These are phyloP conservation scores for Haemorhous mexicanus DNA, from an alignment of 2,113 vertebrate genomes.

Conservation along the genomic window DNA sequence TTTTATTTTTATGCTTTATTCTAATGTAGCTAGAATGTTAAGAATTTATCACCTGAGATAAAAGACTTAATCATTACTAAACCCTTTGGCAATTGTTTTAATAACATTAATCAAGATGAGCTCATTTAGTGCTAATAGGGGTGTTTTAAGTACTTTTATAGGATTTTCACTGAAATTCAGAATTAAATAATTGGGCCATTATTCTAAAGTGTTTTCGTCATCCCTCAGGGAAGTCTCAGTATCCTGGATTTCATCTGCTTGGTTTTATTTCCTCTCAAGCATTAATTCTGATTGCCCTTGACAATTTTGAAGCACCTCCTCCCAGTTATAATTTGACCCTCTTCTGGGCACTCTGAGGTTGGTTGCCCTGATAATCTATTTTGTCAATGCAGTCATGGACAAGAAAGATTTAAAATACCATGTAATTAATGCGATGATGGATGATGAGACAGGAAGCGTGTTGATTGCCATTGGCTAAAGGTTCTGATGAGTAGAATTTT, in stretches of 20 bases:
- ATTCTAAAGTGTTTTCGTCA: conserved; percentile 56
- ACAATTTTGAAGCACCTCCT: not conserved
- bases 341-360: not conserved
- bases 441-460: not conserved
- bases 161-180: conserved; percentile 67
- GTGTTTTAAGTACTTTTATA: conserved; percentile 63
- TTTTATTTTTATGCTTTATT: conserved; percentile 31
- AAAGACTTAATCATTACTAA: conserved; percentile 62
- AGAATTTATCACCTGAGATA: conserved; percentile 61
- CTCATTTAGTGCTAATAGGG: conserved; percentile 58
- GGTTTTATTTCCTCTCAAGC: conserved; percentile 29
- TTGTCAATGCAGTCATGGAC: not conserved
- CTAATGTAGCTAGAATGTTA: not conserved
- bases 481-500: not conserved
- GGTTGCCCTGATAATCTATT: conserved; percentile 27
- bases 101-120: conserved; percentile 65
- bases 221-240: conserved; percentile 46
- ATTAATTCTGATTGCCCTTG: conserved; percentile 28
- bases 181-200: conserved; percentile 68
- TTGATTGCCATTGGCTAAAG: not conserved
- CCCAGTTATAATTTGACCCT: conserved; percentile 42
- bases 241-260: conserved; percentile 35
- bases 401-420: conserved; percentile 30
- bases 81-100: conserved; percentile 57
- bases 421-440: not conserved